Evolutionary conservation across 2,797 vertebrate genomes (phyloP).

Genomic region (Lepilemur septentrionalis): DNA sequence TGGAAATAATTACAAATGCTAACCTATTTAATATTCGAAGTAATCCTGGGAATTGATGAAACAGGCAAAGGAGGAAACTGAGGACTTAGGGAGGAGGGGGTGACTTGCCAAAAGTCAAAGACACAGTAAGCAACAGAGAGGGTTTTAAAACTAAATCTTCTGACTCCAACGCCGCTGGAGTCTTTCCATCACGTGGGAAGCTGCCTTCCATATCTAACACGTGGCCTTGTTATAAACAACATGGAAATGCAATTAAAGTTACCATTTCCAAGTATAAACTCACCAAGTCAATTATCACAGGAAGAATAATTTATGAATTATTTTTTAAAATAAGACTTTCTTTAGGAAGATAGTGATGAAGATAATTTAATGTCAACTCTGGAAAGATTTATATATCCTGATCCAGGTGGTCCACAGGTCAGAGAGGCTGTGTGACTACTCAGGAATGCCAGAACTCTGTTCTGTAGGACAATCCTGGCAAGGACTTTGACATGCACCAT

Average conservation of each 20-base stretch:
- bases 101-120: neutral
- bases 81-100: neutral
- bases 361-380: neutral
- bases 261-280: constrained; percentile 38
- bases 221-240: neutral
- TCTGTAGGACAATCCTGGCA: neutral
- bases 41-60: neutral
- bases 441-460: neutral
- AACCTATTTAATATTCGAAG: neutral
- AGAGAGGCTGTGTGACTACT: neutral
- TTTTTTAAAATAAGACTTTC: neutral
- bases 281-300: neutral
- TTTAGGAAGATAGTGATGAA: neutral
- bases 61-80: neutral
- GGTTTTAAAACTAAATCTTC: constrained; percentile 19
- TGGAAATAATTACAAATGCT: neutral
- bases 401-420: neutral
- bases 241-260: neutral
- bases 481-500: neutral
- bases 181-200: neutral
- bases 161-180: neutral
- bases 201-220: neutral
- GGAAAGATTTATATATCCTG: neutral
- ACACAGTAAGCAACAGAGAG: neutral
- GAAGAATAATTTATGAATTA: neutral